A percentile compares a stretch with the other conserved stretches of the same genome.
phyloP scores from a whole-genome alignment of 64 coral and sea anemone species.

The Montipora efflorescens region DNA sequence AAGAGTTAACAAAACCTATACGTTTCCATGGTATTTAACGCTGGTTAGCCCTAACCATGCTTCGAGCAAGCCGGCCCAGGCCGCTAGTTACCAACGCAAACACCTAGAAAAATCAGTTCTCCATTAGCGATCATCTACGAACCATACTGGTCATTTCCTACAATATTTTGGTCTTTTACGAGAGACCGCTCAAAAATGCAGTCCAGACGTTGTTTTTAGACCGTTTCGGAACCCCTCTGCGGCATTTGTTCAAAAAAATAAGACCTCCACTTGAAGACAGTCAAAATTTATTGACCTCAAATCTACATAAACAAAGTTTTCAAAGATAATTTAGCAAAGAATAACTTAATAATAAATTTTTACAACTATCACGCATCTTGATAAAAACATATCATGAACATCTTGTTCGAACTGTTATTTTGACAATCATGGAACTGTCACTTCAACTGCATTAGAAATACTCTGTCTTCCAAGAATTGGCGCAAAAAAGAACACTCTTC shows the following conservation, averaged over 20 bases:
- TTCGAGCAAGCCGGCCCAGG: too few relatives aligned
- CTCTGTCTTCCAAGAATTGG: slow-evolving; percentile 3
- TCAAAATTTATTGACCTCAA: slow-evolving; percentile 57
- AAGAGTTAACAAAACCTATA: too few relatives aligned
- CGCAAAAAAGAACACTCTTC: background rate
- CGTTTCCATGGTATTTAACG: too few relatives aligned
- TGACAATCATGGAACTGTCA: background rate
- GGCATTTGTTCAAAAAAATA: background rate
- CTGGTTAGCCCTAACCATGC: too few relatives aligned
- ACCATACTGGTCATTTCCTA: too few relatives aligned
- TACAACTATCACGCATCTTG: slow-evolving; percentile 50
- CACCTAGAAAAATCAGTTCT: too few relatives aligned
- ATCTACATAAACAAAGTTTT: slow-evolving; percentile 48
- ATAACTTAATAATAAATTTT: slow-evolving; percentile 63
- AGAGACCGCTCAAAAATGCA: too few relatives aligned
- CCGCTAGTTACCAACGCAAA: too few relatives aligned
- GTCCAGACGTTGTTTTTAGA: too few relatives aligned
- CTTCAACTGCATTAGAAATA: slow-evolving; percentile 32
- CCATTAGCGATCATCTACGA: too few relatives aligned
- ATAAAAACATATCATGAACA: slow-evolving; percentile 43
- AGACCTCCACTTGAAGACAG: background rate
- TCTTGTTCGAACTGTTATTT: slow-evolving; percentile 22
- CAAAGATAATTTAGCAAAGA: slow-evolving; percentile 57
- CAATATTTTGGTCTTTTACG: too few relatives aligned
- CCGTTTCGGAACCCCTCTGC: too few relatives aligned